A percentile compares a stretch with the other conserved stretches of the same genome.
Evolutionary conservation across 2,888 invertebrate species (phyloP).

Genomic region (Endomychus coccineus): DNA sequence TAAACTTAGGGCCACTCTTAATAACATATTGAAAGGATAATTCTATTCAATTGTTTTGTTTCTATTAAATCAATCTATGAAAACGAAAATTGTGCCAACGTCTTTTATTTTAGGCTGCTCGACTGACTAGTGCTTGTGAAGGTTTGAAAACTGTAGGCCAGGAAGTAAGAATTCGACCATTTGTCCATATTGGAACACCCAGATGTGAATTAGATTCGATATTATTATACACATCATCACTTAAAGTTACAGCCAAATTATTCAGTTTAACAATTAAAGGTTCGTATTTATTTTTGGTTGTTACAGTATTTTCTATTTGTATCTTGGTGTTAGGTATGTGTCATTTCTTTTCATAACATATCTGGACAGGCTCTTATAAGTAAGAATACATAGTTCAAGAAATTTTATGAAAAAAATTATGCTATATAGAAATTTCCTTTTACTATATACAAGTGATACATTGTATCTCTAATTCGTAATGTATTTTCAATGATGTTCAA

Average conservation of each 20-base stretch:
- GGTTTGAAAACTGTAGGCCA: constrained; percentile 69
- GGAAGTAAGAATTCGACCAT: constrained; percentile 69
- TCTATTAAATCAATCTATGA: not conserved
- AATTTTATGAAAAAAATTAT: too few species aligned
- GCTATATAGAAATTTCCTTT: too few species aligned
- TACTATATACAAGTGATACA: too few species aligned
- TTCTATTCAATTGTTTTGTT: not conserved
- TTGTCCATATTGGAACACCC: constrained; percentile 71
- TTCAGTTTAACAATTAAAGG: constrained; percentile 67
- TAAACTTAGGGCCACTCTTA: not conserved
- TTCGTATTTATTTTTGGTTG: constrained; percentile 56
- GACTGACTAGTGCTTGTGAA: constrained; percentile 64
- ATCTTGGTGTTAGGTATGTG: constrained; percentile 68
- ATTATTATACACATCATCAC: constrained; percentile 66
- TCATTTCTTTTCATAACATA: constrained; percentile 48
- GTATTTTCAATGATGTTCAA: too few species aligned
- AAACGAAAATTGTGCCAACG: not conserved
- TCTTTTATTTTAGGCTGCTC: constrained; percentile 58
- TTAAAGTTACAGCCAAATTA: constrained; percentile 66
- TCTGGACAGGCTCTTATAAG: too few species aligned
- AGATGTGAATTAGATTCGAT: constrained; percentile 69
- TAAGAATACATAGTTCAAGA: too few species aligned
- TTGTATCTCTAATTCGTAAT: too few species aligned
- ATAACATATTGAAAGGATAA: not conserved
- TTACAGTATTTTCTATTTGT: constrained; percentile 53